Conservation (phyloP, 2,113 vertebrate genomes). For the Halichoerus grypus region DNA sequence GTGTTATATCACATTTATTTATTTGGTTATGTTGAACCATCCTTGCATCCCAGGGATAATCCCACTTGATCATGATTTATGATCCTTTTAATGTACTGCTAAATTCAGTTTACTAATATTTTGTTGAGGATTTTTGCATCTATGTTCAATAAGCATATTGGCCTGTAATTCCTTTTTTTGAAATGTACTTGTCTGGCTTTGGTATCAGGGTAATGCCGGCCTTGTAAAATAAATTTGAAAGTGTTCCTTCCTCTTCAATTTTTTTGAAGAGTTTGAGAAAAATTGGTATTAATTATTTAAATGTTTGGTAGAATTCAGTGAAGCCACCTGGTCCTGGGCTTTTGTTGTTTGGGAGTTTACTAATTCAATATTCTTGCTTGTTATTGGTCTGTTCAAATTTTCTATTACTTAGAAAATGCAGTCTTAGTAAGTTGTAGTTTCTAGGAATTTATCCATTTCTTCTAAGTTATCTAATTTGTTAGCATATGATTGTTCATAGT, state of each 20-base stretch:
- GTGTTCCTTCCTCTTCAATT: background rate
- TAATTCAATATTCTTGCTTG: background rate
- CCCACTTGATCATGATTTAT: background rate
- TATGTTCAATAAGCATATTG: background rate
- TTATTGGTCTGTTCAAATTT: background rate
- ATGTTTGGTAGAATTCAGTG: background rate
- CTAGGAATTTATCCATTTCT: background rate
- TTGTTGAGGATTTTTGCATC: background rate
- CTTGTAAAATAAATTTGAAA: background rate
- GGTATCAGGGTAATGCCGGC: background rate
- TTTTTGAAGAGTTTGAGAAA: background rate
- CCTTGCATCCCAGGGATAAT: background rate
- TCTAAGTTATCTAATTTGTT: background rate
- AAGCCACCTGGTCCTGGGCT: background rate
- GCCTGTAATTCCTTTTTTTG: background rate
- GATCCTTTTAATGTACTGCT: background rate
- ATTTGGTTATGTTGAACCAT: background rate
- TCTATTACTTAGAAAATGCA: background rate
- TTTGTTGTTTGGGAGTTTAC: background rate
- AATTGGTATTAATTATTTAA: background rate
- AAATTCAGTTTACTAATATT: background rate
- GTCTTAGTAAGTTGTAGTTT: background rate
- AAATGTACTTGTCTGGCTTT: background rate
- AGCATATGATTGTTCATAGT: background rate
- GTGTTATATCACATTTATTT: background rate